Percentiles rank a stretch among this genome's conserved stretches.
Conservation (phyloP, 2,888 invertebrate genomes). For the Chloroclysta siterata region DNA sequence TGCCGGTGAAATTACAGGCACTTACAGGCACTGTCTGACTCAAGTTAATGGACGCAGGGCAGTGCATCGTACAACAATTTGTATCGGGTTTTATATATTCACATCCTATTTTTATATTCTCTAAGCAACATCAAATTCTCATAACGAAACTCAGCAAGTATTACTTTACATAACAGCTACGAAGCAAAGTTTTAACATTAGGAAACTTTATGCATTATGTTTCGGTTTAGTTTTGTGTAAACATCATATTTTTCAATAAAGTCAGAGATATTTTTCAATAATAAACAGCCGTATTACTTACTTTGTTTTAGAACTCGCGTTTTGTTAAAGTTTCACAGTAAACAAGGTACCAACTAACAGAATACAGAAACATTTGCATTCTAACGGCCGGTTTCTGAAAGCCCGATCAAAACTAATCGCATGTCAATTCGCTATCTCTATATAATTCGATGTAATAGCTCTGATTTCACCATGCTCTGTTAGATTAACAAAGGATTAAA, state of each 20-base stretch:
- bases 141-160: slow-evolving; percentile 35
- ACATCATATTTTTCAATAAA: slow-evolving; percentile 30
- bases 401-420: too few relatives aligned
- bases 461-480: too few relatives aligned
- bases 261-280: slow-evolving; percentile 23
- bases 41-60: too few relatives aligned
- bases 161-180: slow-evolving; percentile 36
- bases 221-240: slow-evolving; percentile 35
- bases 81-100: not conserved
- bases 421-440: too few relatives aligned
- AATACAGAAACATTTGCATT: too few relatives aligned
- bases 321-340: slow-evolving; percentile 11
- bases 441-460: too few relatives aligned
- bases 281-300: slow-evolving; percentile 5
- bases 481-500: too few relatives aligned
- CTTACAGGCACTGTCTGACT: too few relatives aligned
- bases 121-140: slow-evolving; percentile 34
- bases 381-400: too few relatives aligned
- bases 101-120: slow-evolving; percentile 13
- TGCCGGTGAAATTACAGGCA: too few relatives aligned
- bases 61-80: slow-evolving; percentile 2
- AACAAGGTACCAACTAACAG: not conserved
- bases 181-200: slow-evolving; percentile 42
- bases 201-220: slow-evolving; percentile 40
- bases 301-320: slow-evolving; percentile 9